phyloP scores from a whole-genome alignment of 2,888 invertebrate species.

The Coleophora flavipennella region DNA sequence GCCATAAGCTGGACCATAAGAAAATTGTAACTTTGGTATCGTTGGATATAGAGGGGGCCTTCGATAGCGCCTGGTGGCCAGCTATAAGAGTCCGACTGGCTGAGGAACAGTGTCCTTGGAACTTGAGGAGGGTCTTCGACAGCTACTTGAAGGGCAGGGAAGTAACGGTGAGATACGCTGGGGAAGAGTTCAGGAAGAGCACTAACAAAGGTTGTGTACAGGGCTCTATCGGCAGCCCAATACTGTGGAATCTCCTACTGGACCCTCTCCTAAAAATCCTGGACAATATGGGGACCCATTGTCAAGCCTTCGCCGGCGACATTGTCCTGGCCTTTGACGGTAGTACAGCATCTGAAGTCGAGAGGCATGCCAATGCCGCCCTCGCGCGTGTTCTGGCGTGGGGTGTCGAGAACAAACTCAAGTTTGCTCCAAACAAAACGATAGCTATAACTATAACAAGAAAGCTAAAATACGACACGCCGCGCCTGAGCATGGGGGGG shows the following conservation, averaged over 20 bases:
- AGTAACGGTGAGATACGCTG: not conserved
- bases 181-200: not conserved
- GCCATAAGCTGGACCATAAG: not conserved
- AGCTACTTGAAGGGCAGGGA: conserved; percentile 4
- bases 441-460: conserved; percentile 8
- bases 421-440: conserved; percentile 10
- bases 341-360: conserved; percentile 2
- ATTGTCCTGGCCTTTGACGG: conserved; percentile 8
- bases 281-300: not conserved
- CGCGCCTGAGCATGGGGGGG: conserved; percentile 11
- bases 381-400: conserved; percentile 8
- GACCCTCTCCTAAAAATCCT: conserved; percentile 7
- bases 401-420: conserved; percentile 11
- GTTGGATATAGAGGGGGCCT: conserved; percentile 11
- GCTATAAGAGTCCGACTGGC: conserved; percentile 6
- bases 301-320: conserved; percentile 13
- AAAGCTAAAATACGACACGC: conserved; percentile 8
- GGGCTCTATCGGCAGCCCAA: conserved; percentile 12
- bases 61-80: conserved; percentile 12
- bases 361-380: conserved; percentile 6
- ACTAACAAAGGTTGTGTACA: conserved; percentile 12
- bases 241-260: conserved; percentile 11
- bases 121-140: conserved; percentile 5
- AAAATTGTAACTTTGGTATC: conserved; percentile 5
- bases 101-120: conserved; percentile 6